These are phyloP conservation scores for Zygogramma bicolorata DNA, from an alignment of 2,888 invertebrate genomes.

Conservation along the genomic window DNA sequence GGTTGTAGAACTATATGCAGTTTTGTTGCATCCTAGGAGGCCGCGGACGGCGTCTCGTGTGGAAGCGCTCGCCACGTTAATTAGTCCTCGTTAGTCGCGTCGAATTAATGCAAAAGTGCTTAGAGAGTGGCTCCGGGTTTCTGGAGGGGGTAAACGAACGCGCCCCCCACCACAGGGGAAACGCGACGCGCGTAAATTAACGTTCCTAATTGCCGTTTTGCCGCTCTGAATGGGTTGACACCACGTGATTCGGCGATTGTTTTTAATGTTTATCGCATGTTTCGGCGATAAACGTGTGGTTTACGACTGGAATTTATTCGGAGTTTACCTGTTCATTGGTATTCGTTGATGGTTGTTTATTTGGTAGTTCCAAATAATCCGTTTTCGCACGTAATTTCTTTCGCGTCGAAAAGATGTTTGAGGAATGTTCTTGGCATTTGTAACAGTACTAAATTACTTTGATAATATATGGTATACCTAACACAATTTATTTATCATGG, in stretches of 20 bases:
- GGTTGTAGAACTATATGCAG: slow-evolving; percentile 64
- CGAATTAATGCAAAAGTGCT: slow-evolving; percentile 54
- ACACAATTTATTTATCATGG: too few relatives aligned
- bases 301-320: neutral
- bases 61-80: slow-evolving; percentile 38
- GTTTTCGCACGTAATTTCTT: neutral
- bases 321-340: neutral
- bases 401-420: neutral
- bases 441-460: too few relatives aligned
- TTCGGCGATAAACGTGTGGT: slow-evolving; percentile 3
- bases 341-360: neutral
- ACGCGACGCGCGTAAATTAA: slow-evolving; percentile 49
- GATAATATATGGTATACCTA: too few relatives aligned
- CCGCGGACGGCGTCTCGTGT: slow-evolving; percentile 37
- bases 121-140: slow-evolving; percentile 44
- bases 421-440: neutral
- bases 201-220: slow-evolving; percentile 51
- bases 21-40: slow-evolving; percentile 50
- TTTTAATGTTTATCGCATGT: slow-evolving; percentile 20
- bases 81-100: slow-evolving; percentile 47
- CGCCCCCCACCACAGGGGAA: slow-evolving; percentile 41
- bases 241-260: slow-evolving; percentile 46
- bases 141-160: slow-evolving; percentile 44
- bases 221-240: slow-evolving; percentile 48
- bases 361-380: neutral